These are phyloP conservation scores for Axinella damicornis DNA, from an alignment of 37 sponge, comb jelly and placozoan genomes.

Conservation along the genomic window DNA sequence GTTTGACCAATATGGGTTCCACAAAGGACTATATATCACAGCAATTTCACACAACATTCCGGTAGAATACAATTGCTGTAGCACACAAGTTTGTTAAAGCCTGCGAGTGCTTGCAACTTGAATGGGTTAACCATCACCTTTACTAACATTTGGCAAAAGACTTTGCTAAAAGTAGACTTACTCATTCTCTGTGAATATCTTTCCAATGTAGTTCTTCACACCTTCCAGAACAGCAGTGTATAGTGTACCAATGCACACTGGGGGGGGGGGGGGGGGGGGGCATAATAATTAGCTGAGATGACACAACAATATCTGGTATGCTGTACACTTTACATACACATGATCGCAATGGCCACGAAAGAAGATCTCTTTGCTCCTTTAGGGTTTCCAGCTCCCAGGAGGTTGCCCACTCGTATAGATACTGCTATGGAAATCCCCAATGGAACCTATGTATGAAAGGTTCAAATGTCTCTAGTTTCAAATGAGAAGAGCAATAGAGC, in stretches of 20 bases:
- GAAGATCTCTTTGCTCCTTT: conserved; percentile 39
- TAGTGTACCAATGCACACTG: not conserved
- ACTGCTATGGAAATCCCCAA: conserved; percentile 42
- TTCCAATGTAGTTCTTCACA: not conserved
- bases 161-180: not conserved
- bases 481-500: too few relatives aligned
- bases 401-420: conserved; percentile 66
- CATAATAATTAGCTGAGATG: not conserved
- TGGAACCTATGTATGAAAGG: conserved; percentile 32
- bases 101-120: too few relatives aligned
- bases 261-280: too few relatives aligned
- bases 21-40: too few relatives aligned
- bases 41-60: too few relatives aligned
- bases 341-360: conserved; percentile 7
- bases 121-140: too few relatives aligned
- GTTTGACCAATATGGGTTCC: too few relatives aligned
- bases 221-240: not conserved
- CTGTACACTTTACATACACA: conserved; percentile 2
- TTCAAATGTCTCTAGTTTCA: too few relatives aligned
- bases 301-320: not conserved
- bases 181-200: conserved; percentile 11
- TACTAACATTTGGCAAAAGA: too few relatives aligned
- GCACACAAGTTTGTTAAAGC: too few relatives aligned
- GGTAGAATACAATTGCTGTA: too few relatives aligned
- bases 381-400: conserved; percentile 71